Conservation (phyloP, 2,113 vertebrate species). For the Alethe castanea region DNA sequence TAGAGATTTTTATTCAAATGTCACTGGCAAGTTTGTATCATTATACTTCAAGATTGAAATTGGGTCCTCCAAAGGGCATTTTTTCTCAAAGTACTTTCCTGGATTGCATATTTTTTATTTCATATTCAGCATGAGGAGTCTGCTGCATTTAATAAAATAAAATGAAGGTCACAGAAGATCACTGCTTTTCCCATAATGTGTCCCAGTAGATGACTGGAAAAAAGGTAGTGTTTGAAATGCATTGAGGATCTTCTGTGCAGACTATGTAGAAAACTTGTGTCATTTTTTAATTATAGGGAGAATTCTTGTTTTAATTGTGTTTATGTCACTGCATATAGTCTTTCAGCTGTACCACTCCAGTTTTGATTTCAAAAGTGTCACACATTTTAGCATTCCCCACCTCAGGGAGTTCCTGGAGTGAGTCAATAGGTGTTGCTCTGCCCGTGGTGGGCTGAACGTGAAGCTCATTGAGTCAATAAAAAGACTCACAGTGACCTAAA, state of each 20-base stretch:
- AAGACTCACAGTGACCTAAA: neutral
- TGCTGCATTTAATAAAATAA: slow-evolving; percentile 74
- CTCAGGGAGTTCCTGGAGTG: neutral
- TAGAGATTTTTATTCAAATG: slow-evolving; percentile 32
- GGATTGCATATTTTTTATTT: slow-evolving; percentile 65
- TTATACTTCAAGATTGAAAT: slow-evolving; percentile 21
- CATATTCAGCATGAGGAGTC: slow-evolving; percentile 53
- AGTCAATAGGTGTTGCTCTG: slow-evolving; percentile 2
- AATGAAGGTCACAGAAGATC: slow-evolving; percentile 65
- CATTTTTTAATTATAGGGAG: slow-evolving; percentile 16
- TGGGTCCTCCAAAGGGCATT: slow-evolving; percentile 37
- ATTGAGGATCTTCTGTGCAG: neutral
- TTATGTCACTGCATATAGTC: neutral
- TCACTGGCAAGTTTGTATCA: slow-evolving; percentile 13
- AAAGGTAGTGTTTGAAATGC: slow-evolving; percentile 62
- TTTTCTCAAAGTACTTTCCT: slow-evolving; percentile 62
- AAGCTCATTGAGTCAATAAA: neutral
- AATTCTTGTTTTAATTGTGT: neutral
- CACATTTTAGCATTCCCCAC: neutral
- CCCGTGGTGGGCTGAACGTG: neutral
- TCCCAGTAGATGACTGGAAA: slow-evolving; percentile 52
- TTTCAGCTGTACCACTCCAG: neutral
- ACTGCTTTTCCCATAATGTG: neutral
- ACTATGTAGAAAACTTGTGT: neutral
- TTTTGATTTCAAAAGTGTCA: neutral